Evolutionary conservation across 2,888 invertebrate genomes (phyloP), one percentile per base, ranked within the genome.

Genomic region (Lasioglossum leucozonium): DNA sequence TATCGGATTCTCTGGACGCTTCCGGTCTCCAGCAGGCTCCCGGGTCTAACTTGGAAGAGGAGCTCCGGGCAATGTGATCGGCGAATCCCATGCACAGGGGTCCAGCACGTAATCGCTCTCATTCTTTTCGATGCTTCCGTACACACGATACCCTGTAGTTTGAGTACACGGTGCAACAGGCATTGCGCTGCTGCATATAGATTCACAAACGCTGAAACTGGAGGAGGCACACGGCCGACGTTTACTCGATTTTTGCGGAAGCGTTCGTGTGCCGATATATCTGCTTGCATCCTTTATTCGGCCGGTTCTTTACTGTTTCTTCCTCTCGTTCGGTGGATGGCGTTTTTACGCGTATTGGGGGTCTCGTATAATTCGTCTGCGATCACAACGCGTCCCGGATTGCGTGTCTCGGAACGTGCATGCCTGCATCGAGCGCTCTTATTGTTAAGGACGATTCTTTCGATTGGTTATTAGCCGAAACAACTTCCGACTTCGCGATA

Each of bases 161-260:
- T 90, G 62, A 47, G 44, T 40, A 62, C 76, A 62, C 11, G 78
- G 58, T 40, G 71, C 72, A 74, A 82, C 73, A 77, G 74, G 73
- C 81, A 34, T 18, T 4, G 67, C 34, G 10, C 76, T 74, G 85
- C 34, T 82, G 82, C 85, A 85, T 84, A 79, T 75, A 87, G 76
- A 62, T 72, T 30, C 62, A 34, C 74, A 51, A 77, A 79, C 2
- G 44, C 79, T n/a, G 75, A 72, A 73, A 62, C 44, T 47, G 69
- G 71, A 55, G 51, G 16, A 30, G 55, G 40, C n/a, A 73, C 74
- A 73, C 74, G 67, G 37, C n/a, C 22, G 26, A 47, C 40, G 34
- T 10, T 13, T 82, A 22, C n/a, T 90, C 85, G 81, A 87, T 90
- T 90, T 88, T 90, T 90, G 84, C 89, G 89, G 85, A 87, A 90